Base-by-base conservation (phyloP, 1,140 invertebrate genomes). In the Idris sp. region DNA sequence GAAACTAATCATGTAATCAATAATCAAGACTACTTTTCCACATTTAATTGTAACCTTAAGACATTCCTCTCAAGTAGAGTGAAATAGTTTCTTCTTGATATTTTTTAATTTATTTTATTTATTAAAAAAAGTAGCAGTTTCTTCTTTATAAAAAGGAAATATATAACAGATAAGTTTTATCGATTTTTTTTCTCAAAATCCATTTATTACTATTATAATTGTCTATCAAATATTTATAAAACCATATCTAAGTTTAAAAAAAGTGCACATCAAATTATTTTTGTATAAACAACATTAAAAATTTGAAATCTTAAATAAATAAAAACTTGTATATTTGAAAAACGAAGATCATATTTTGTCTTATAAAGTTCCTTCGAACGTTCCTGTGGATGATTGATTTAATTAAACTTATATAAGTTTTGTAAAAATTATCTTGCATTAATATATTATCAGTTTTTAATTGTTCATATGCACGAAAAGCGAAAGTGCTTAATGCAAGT, bases 391-490 rank as follows among this genome's bases (percentile, higher is more conserved):
- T n/a, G 9, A 25, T 46, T 3, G 6, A 36, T 16, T 35, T 44
- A 10, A 58, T 35, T 25, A 4, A 35, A 26, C 43, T 62, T 62
- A 62, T 46, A 51, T 62, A 62, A 62, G 58, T 3, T 11, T 33
- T 35, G n/a, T n/a, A n/a, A n/a, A n/a, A n/a, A 51, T 31, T 43
- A 16, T 10, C 36, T 41, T 40, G 13, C 28, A 49, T 41, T 18
- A 49, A 22, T 41, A 64, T 19, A 25, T 51, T 41, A 28, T 15
- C 26, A 9, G 19, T 25, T 41, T 13, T 11, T 68, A 51, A 68
- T 58, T 59, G 38, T 53, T 44, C 25, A 44, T 59, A 36, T 30
- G 11, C 54, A 59, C 46, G 65, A 59, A 59, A 69, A 59, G 65
- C 54, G 54, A 69, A 59, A 59, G 54, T 59, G 36, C 16, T 6